Evolutionary conservation across 2,113 vertebrate genomes (phyloP).

Genomic region (Rhineura floridana): DNA sequence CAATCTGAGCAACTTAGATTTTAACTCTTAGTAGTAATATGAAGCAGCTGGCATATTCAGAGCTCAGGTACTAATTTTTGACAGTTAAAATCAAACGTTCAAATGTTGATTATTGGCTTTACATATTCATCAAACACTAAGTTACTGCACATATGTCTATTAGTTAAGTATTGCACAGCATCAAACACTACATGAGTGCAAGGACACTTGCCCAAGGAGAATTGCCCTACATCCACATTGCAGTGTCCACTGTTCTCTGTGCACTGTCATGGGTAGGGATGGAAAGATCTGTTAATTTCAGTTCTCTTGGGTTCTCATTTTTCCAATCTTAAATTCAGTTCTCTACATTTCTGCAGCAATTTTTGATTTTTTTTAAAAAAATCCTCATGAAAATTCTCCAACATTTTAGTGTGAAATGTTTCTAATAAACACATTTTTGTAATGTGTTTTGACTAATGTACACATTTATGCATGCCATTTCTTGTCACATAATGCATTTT

Average conservation of each 20-base stretch:
- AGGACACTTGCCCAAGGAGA: not conserved
- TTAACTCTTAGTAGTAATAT: not conserved
- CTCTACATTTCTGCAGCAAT: no score
- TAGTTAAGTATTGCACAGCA: not conserved
- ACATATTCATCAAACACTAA: not conserved
- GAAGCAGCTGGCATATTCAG: not conserved
- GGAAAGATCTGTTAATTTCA: no score
- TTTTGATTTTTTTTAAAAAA: no score
- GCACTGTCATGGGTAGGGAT: no score
- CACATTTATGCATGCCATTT: no score
- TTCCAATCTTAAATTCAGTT: no score
- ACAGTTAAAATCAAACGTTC: not conserved
- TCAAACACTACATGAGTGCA: not conserved
- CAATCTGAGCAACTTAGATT: conserved; percentile 11
- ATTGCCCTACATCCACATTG: not conserved
- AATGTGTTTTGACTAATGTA: no score
- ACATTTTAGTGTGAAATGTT: no score
- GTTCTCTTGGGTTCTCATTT: not conserved
- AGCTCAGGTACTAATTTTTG: not conserved
- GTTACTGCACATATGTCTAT: not conserved
- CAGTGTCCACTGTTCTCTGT: not conserved
- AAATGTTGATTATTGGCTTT: not conserved
- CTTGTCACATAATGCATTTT: no score
- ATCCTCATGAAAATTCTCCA: no score
- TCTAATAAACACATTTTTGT: no score